A percentile compares a stretch with the other conserved stretches of the same genome.
These are phyloP conservation scores for Malurus cyaneus DNA, from an alignment of 2,113 vertebrate genomes.

Conservation along the genomic window DNA sequence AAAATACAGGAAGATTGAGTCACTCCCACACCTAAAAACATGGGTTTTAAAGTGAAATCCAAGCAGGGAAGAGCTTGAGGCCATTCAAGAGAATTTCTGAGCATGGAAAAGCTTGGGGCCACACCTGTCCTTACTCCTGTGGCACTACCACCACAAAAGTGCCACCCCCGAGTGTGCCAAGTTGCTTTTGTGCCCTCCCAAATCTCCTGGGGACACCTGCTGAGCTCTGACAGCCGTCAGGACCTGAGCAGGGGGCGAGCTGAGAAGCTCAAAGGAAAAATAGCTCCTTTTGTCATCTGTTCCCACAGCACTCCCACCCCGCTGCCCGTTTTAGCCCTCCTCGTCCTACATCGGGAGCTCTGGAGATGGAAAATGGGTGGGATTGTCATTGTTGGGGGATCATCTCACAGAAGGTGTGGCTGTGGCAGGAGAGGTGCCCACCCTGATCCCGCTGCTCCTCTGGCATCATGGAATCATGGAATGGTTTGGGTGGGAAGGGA, in stretches of 20 bases:
- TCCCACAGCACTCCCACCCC: background rate
- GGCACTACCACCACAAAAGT: background rate
- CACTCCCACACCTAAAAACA: background rate
- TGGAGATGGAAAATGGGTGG: background rate
- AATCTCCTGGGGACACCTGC: background rate
- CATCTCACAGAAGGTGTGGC: background rate
- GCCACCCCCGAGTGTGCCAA: background rate
- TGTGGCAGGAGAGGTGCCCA: background rate
- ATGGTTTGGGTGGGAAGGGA: background rate
- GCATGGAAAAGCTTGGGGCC: background rate
- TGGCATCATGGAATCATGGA: rapidly evolving
- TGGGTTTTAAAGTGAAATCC: background rate
- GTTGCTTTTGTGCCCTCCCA: background rate
- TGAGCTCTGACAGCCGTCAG: background rate
- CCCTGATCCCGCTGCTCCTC: background rate
- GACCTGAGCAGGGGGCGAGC: background rate
- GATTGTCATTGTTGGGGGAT: background rate
- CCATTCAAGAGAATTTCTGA: background rate
- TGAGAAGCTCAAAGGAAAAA: background rate
- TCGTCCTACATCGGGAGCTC: background rate
- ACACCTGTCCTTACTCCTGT: rapidly evolving
- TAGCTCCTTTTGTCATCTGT: background rate
- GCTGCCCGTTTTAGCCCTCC: background rate
- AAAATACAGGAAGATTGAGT: background rate
- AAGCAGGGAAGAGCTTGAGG: background rate